Evolutionary conservation across 2,888 invertebrate genomes (phyloP).

Genomic region (Arge pagana): DNA sequence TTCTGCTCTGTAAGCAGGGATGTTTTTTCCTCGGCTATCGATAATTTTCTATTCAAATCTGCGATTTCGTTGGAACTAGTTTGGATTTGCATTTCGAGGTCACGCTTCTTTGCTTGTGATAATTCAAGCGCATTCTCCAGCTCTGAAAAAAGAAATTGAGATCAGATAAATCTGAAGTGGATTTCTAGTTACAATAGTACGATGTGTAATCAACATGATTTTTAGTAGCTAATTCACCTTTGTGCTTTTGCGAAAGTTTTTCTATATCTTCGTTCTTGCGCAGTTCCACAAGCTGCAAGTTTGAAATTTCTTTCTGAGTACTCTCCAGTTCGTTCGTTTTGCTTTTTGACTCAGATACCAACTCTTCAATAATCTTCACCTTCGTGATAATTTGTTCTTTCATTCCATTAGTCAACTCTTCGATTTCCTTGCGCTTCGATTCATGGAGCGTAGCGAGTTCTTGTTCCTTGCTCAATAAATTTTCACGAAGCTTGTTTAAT

Average conservation of each 20-base stretch:
- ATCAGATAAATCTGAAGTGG: too few species aligned
- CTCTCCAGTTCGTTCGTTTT: slow-evolving; percentile 41
- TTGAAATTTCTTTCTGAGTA: slow-evolving; percentile 46
- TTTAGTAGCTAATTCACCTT: slow-evolving; percentile 36
- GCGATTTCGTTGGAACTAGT: slow-evolving; percentile 42
- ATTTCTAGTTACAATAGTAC: too few species aligned
- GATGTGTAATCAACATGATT: too few species aligned
- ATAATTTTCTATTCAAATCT: slow-evolving; percentile 64
- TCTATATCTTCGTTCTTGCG: slow-evolving; percentile 51
- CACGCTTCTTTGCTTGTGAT: slow-evolving; percentile 48
- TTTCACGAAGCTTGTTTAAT: slow-evolving; percentile 62
- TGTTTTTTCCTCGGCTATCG: slow-evolving; percentile 64
- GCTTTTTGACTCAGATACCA: slow-evolving; percentile 38
- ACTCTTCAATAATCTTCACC: slow-evolving; percentile 43
- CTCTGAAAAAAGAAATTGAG: slow-evolving; percentile 46
- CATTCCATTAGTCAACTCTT: slow-evolving; percentile 46
- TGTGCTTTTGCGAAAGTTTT: slow-evolving; percentile 44
- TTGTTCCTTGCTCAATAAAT: slow-evolving; percentile 64
- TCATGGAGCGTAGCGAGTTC: slow-evolving; percentile 56
- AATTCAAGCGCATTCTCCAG: slow-evolving; percentile 45
- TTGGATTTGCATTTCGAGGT: slow-evolving; percentile 47
- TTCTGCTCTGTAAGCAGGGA: slow-evolving; percentile 64
- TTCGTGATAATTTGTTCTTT: slow-evolving; percentile 47
- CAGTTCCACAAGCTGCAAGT: slow-evolving; percentile 43
- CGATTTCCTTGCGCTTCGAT: slow-evolving; percentile 42